These are phyloP conservation scores for Dendrolimus houi DNA, from an alignment of 2,888 invertebrate species.

Conservation along the genomic window DNA sequence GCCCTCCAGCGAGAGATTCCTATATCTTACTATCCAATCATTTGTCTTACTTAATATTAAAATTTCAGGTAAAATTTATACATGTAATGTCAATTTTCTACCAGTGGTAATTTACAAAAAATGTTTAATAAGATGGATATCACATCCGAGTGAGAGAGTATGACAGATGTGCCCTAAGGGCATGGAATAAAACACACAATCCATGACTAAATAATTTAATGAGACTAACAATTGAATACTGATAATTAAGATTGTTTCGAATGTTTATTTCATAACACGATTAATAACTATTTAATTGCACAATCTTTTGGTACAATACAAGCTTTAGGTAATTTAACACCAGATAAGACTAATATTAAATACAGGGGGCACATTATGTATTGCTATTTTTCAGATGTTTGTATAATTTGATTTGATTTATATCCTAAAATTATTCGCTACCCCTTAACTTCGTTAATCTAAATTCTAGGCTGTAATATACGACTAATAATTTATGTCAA, in stretches of 20 bases:
- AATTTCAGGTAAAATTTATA: no score
- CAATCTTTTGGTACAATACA: slow-evolving; percentile 15
- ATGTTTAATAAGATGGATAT: no score
- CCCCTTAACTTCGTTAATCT: background rate
- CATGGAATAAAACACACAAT: slow-evolving; percentile 16
- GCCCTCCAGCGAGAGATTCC: no score
- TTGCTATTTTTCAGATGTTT: background rate
- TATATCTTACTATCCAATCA: no score
- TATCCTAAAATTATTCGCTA: background rate
- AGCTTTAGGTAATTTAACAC: background rate
- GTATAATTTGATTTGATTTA: background rate
- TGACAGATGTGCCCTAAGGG: background rate
- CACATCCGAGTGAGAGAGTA: no score
- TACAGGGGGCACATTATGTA: background rate
- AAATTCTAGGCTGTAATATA: background rate
- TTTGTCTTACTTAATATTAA: no score
- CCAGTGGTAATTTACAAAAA: no score
- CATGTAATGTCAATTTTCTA: no score
- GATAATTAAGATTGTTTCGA: slow-evolving; percentile 40
- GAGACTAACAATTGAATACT: slow-evolving; percentile 65
- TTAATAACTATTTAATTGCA: slow-evolving; percentile 53
- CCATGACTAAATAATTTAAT: slow-evolving; percentile 67
- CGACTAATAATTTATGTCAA: background rate
- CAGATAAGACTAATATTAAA: background rate
- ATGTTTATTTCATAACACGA: slow-evolving; percentile 29